Conservation (phyloP, 2,888 invertebrate genomes). For the Drosophila pullipes region DNA sequence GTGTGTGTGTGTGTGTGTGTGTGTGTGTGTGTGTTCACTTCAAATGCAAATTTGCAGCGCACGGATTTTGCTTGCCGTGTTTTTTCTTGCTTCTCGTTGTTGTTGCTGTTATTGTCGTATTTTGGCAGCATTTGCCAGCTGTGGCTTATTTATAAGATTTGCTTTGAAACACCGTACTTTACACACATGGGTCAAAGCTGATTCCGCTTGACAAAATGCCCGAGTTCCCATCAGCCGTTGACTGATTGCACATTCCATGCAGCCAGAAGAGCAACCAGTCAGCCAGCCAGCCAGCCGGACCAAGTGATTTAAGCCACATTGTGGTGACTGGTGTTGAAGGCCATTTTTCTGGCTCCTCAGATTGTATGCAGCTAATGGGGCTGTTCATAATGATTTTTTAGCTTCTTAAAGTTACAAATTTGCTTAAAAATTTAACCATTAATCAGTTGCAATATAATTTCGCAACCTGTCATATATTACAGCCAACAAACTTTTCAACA, state of each 20-base stretch:
- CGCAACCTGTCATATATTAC: slow-evolving; percentile 33
- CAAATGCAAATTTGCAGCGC: slow-evolving; percentile 69
- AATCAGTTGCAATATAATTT: slow-evolving; percentile 18
- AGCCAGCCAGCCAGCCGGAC: background rate
- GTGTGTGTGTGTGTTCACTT: slow-evolving; percentile 36
- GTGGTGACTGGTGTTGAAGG: slow-evolving; percentile 28
- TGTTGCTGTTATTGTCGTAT: slow-evolving; percentile 26
- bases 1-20: slow-evolving; percentile 8
- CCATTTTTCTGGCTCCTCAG: background rate
- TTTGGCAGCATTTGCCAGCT: slow-evolving; percentile 57
- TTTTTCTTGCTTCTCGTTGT: slow-evolving; percentile 19
- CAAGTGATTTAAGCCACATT: slow-evolving; percentile 42
- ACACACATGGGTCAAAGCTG: slow-evolving; percentile 71
- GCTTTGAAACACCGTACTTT: slow-evolving; percentile 64
- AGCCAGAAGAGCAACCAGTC: background rate
- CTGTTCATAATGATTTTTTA: slow-evolving; percentile 2
- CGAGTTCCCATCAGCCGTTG: slow-evolving; percentile 35
- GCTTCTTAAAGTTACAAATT: background rate
- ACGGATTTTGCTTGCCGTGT: slow-evolving; percentile 35
- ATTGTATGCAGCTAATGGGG: slow-evolving; percentile 7
- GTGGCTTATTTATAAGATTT: slow-evolving; percentile 76
- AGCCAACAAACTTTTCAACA: slow-evolving; percentile 6
- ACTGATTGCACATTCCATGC: slow-evolving; percentile 63
- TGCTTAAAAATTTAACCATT: slow-evolving; percentile 2
- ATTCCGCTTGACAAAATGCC: slow-evolving; percentile 71